Evolutionary conservation across 2,888 invertebrate species (phyloP).

Genomic region (Globia sparganii): DNA sequence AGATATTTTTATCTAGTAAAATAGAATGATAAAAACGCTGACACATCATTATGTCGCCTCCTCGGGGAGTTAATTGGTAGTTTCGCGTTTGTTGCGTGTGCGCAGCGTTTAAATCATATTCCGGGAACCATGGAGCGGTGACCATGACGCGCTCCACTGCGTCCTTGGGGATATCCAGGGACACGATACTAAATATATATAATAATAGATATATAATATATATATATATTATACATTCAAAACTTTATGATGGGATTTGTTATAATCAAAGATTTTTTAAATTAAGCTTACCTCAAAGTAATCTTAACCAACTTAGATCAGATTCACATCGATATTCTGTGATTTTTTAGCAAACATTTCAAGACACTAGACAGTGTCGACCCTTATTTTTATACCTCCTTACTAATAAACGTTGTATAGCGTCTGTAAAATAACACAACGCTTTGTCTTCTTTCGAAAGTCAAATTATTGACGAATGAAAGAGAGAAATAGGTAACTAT

Average conservation of each 20-base stretch:
- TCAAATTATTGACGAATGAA: too few species aligned
- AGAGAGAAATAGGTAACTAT: too few species aligned
- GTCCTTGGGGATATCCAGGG: slow-evolving; percentile 64
- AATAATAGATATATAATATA: too few species aligned
- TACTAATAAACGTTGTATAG: too few species aligned
- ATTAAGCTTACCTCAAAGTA: neutral
- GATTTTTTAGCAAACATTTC: neutral
- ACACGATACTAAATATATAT: slow-evolving; percentile 48
- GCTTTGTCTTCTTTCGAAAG: too few species aligned
- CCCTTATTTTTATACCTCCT: too few species aligned
- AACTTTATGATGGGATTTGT: neutral
- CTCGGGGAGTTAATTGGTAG: slow-evolving; percentile 52
- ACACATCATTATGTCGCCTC: slow-evolving; percentile 60
- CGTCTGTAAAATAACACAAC: too few species aligned
- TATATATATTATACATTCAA: too few species aligned
- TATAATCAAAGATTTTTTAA: neutral
- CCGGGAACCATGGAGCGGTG: slow-evolving; percentile 78
- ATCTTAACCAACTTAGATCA: neutral
- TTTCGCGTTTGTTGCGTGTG: slow-evolving; percentile 66
- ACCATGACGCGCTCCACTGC: slow-evolving; percentile 71
- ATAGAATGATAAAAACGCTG: slow-evolving; percentile 48
- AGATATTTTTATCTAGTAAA: slow-evolving; percentile 42
- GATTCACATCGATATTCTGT: neutral
- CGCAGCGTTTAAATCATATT: slow-evolving; percentile 74
- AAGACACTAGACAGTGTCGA: neutral